Percentiles rank a stretch among this genome's conserved stretches.
These are phyloP conservation scores for Tromatobia lineatoria DNA, from an alignment of 2,888 invertebrate genomes.

Conservation along the genomic window DNA sequence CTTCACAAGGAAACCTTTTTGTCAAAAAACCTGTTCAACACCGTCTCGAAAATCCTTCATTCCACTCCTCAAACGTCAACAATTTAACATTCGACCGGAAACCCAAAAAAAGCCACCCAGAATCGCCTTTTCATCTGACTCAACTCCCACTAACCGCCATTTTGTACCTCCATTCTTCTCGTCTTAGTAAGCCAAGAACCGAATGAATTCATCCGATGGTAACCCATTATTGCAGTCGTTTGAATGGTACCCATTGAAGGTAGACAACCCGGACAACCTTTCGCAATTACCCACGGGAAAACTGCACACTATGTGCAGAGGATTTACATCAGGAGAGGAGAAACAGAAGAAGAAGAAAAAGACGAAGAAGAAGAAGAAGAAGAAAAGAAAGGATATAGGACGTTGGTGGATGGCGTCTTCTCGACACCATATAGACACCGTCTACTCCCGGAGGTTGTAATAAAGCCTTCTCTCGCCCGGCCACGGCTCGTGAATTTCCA, in stretches of 20 bases:
- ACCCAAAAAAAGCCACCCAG: too few species aligned
- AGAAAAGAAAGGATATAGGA: neutral
- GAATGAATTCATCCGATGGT: slow-evolving; percentile 2
- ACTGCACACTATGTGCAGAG: slow-evolving; percentile 38
- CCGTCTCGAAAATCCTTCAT: too few species aligned
- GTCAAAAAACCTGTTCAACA: too few species aligned
- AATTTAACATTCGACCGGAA: too few species aligned
- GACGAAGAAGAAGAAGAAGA: neutral
- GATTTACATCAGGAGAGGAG: slow-evolving; percentile 14
- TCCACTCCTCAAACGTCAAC: too few species aligned
- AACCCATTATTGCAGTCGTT: neutral
- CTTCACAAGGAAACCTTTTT: too few species aligned
- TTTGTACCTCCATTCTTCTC: neutral
- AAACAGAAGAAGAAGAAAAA: slow-evolving; percentile 20
- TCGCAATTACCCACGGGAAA: slow-evolving; percentile 64
- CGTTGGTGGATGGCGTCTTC: slow-evolving; percentile 42
- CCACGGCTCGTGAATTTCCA: slow-evolving; percentile 67
- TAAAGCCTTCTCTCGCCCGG: slow-evolving; percentile 63
- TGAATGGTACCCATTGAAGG: slow-evolving; percentile 50
- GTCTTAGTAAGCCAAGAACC: neutral
- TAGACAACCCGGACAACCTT: slow-evolving; percentile 49
- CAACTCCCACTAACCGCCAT: neutral
- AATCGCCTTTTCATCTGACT: too few species aligned
- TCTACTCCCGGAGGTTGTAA: slow-evolving; percentile 64
- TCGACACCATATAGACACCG: slow-evolving; percentile 26